These are phyloP conservation scores for Tachyglossus aculeatus DNA, from an alignment of 2,797 vertebrate genomes.

Conservation along the genomic window DNA sequence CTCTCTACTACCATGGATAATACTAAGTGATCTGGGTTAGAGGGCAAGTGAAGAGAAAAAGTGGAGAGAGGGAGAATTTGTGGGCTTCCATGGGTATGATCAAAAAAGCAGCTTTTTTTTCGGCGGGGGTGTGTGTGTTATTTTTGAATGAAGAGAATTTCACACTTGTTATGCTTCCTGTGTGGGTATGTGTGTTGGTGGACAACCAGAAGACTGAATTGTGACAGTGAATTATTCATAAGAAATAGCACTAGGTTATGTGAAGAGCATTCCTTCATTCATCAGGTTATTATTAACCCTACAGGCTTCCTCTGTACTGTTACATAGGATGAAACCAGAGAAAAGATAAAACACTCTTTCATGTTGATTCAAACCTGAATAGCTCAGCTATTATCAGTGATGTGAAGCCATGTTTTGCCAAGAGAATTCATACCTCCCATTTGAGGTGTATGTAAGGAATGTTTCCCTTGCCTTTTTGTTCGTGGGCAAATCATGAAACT, in stretches of 20 bases:
- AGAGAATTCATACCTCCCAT: conserved; percentile 63
- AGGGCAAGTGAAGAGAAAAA: too few relatives aligned
- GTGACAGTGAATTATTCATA: conserved; percentile 42
- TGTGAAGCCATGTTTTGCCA: conserved; percentile 64
- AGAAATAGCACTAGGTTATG: conserved; percentile 63
- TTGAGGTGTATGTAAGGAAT: conserved; percentile 47
- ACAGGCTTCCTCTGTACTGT: conserved; percentile 52
- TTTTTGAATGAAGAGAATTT: conserved; percentile 20
- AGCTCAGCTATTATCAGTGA: conserved; percentile 52
- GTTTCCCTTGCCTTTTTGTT: conserved; percentile 36
- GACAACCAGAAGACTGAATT: conserved; percentile 40
- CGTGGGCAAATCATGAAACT: conserved; percentile 19
- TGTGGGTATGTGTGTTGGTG: not conserved
- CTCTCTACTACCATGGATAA: too few relatives aligned
- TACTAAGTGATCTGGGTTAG: too few relatives aligned
- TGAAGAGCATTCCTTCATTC: conserved; percentile 57
- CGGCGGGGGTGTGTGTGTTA: too few relatives aligned
- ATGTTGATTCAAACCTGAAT: conserved; percentile 57
- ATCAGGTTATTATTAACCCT: conserved; percentile 65
- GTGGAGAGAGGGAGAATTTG: too few relatives aligned
- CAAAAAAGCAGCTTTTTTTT: too few relatives aligned
- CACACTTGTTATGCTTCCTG: not conserved
- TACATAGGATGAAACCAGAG: conserved; percentile 62
- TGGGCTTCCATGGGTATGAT: too few relatives aligned
- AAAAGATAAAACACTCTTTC: conserved; percentile 61